Evolutionary conservation across 2,888 invertebrate species (phyloP), one percentile per base, ranked within the genome.

Genomic region (Oscheius sp.): DNA sequence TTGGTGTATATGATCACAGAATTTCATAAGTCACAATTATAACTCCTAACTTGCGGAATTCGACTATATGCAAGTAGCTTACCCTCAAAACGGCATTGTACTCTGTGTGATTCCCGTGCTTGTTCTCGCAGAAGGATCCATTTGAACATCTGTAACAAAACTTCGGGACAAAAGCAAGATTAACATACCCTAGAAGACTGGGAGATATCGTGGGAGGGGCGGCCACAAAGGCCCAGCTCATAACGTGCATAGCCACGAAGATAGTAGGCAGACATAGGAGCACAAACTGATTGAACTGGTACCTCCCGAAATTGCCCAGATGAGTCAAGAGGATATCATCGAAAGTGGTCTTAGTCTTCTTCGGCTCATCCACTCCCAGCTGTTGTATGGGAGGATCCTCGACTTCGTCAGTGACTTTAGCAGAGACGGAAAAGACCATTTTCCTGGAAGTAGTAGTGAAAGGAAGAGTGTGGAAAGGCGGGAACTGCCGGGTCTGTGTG

Each of bases 181-280:
- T 21, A 57, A 33, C 55, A 5, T 55, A 70, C 70, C 42, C 42
- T 42, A 42, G 7, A 42, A 42, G 42, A 7, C 7, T 42, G 42
- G 42, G 42, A 42, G 47, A 29, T 13, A 70, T 57, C 11, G 21
- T 9, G 10, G 70, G 60, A 32, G 70, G 70, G 11, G 70, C 70
- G 10, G 70, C 70, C 10, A 87, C 85, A 75, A 88, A 88, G 2
- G 89, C 89, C 89, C 89, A 88, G 57, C 86, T 84, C 65, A 88
- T 82, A 21, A 87, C 86, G 75, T 89, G 89, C 86, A 88, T 86
- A 1, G 89, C 85, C n/a, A 86, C 85, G 74, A 88, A 85, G 13
- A 88, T 80, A 29, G 87, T 85, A 3, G 89, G 89, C 21, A 88
- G 76, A 63, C 86, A 86, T 33, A 88, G 86, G 35, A 89, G 74